Evolutionary conservation across 2,888 invertebrate genomes (phyloP), one percentile per base, ranked within the genome.

Genomic region (Thecocarcelia acutangulata): DNA sequence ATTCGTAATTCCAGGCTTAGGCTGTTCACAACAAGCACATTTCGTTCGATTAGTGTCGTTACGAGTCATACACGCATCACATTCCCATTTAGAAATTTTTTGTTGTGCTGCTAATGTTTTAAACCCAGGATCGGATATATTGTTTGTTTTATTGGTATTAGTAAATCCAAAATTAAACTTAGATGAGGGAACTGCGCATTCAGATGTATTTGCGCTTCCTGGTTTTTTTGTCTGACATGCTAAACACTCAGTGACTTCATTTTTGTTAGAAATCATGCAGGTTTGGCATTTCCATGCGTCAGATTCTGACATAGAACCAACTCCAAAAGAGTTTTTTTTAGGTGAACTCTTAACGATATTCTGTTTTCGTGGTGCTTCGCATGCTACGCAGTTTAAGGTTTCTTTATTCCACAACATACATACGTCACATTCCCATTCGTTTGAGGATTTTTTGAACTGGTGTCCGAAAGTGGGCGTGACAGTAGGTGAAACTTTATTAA

Each of bases 381-480:
- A 94, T 13, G 94, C 93, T 15, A 91, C 89, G 85, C 94, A 94
- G 28, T 90, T 89, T 1, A 83, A 85, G 4, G 85, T 87, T 0
- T 89, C 87, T 2, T 91, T 89, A 87, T 95, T 95, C 58, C 92
- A 90, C 15, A 94, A 90, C 89, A 93, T 91, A 87, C 95, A 95
- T 11, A 90, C 90, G 12, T 91, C 89, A 88, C 95, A 95, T 84
- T 93, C 93, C 95, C 95, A 95, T 12, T 92, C 92, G 54, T 92
- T 92, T 28, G 90, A 86, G 1, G 91, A 88, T 69, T 92, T 92
- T 85, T 93, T 94, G 84, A 93, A 93, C 83, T 89, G 88, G 59
- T 90, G 89, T 0, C 83, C 78, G 80, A 84, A 79, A 13, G 50
- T 37, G 11, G 69, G 54, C n/a, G 64, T 24, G 17, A 64, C 50